Conservation (phyloP, 2,888 invertebrate genomes). For the Melieria omissa region DNA sequence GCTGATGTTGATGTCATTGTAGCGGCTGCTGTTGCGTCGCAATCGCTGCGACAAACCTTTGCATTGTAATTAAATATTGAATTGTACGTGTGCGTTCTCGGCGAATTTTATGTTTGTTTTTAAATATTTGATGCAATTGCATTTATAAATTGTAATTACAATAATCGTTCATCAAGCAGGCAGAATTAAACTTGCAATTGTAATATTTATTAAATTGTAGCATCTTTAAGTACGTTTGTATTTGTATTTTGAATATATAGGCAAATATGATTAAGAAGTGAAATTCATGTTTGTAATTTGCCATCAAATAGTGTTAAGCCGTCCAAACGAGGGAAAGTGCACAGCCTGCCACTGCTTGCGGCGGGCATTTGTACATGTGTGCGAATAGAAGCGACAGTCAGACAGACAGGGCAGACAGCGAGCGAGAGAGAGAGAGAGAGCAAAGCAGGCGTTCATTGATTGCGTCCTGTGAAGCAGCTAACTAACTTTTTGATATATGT, state of each 20-base stretch:
- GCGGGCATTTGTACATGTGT: too few relatives aligned
- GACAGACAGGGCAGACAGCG: too few relatives aligned
- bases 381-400: too few relatives aligned
- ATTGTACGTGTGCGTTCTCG: too few relatives aligned
- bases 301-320: constrained; percentile 47
- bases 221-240: background rate
- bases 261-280: background rate
- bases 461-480: too few relatives aligned
- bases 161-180: constrained; percentile 25
- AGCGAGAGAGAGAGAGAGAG: too few relatives aligned
- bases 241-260: constrained; percentile 11
- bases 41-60: background rate
- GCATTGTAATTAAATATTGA: too few relatives aligned
- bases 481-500: too few relatives aligned
- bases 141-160: background rate
- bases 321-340: constrained; percentile 39
- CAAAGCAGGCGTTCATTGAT: too few relatives aligned
- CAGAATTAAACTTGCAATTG: background rate
- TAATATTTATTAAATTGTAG: background rate
- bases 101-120: too few relatives aligned
- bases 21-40: constrained; percentile 2
- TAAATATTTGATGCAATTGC: too few relatives aligned
- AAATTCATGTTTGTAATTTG: constrained; percentile 32
- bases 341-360: background rate
- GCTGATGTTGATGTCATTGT: constrained; percentile 29